These are phyloP conservation scores for Nycticebus coucang DNA, from an alignment of 2,113 vertebrate genomes.

Conservation along the genomic window DNA sequence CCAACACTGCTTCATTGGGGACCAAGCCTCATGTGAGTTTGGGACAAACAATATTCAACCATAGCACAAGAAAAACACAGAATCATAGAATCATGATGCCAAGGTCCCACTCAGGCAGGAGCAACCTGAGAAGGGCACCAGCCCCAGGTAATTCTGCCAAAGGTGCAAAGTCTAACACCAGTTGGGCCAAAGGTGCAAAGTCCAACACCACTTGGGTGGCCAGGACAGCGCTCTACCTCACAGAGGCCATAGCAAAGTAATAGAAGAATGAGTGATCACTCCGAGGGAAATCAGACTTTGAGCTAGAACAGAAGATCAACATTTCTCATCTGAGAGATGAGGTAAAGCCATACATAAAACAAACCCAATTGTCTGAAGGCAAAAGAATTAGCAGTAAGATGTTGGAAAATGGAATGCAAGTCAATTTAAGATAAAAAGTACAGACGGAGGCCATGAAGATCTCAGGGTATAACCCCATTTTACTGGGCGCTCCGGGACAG, in stretches of 20 bases:
- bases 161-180: neutral
- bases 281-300: neutral
- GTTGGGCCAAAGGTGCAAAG: neutral
- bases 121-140: neutral
- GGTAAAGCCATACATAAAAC: conserved; percentile 8
- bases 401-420: neutral
- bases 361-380: neutral
- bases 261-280: neutral
- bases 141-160: neutral
- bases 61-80: neutral
- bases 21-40: no score
- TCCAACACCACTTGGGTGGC: neutral
- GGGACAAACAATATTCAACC: neutral
- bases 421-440: conserved; percentile 15
- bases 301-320: neutral
- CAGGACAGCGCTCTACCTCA: no score
- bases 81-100: neutral
- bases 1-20: neutral
- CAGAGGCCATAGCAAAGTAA: neutral
- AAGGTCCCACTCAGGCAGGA: neutral
- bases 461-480: neutral
- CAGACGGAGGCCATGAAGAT: neutral
- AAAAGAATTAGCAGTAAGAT: neutral
- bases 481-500: neutral
- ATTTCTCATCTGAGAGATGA: neutral